Percentiles rank a stretch among this genome's conserved stretches.
These are phyloP conservation scores for Paracentrotus lividus DNA, from an alignment of 53 echinoderm and acorn worm species.

Conservation along the genomic window DNA sequence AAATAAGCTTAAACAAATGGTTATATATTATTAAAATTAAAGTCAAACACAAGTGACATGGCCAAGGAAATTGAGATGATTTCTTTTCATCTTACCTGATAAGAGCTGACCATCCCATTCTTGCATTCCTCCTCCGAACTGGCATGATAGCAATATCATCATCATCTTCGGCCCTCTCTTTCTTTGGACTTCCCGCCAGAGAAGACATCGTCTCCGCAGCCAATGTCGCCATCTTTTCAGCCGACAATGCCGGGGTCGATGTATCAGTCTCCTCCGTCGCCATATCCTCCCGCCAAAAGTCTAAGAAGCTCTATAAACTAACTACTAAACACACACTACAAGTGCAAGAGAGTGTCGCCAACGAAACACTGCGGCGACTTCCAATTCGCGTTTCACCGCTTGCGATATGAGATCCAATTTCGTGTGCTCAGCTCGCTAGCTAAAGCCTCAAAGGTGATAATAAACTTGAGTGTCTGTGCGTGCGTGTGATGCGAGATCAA, in stretches of 20 bases:
- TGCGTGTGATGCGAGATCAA: not conserved
- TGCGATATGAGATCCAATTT: constrained; percentile 7
- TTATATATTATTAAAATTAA: too few species aligned
- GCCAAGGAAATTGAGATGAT: not conserved
- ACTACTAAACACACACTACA: constrained; percentile 18
- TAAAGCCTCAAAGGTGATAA: not conserved
- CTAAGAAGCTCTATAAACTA: not conserved
- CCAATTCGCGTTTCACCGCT: not conserved
- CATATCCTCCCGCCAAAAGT: not conserved
- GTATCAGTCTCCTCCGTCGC: constrained; percentile 5
- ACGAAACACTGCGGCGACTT: not conserved
- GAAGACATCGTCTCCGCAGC: not conserved
- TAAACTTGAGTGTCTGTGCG: not conserved
- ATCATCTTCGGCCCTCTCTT: constrained; percentile 17
- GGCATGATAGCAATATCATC: constrained; percentile 49
- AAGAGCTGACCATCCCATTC: constrained; percentile 55
- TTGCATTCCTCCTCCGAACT: constrained; percentile 38
- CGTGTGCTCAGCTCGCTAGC: not conserved
- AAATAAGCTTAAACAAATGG: too few species aligned
- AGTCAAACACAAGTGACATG: too few species aligned
- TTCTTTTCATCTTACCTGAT: constrained; percentile 32
- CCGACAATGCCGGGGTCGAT: not conserved
- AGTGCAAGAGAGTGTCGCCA: not conserved
- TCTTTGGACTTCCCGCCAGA: constrained; percentile 54
- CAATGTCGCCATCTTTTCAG: not conserved